These are phyloP conservation scores for Octomys mimax DNA, from an alignment of 2,797 vertebrate genomes.

Conservation along the genomic window DNA sequence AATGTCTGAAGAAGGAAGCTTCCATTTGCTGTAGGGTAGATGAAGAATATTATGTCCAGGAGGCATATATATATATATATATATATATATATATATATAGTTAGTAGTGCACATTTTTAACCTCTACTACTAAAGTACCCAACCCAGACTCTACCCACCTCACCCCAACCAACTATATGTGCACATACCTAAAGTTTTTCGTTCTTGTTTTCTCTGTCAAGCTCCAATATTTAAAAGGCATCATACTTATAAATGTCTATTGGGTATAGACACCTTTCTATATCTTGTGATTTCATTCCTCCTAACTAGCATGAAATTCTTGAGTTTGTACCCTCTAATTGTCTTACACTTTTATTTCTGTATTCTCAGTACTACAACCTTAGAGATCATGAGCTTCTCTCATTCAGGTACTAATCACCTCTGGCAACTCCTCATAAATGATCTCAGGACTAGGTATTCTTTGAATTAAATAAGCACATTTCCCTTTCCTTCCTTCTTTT, in stretches of 20 bases:
- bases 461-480: not conserved
- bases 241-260: not conserved
- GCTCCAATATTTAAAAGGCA: not conserved
- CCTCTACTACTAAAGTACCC: not conserved
- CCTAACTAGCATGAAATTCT: not conserved
- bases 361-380: not conserved
- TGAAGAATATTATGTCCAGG: not conserved
- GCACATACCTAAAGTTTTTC: not conserved
- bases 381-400: not conserved
- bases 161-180: not conserved
- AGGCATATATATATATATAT: not conserved
- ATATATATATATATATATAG: no score
- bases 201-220: not conserved
- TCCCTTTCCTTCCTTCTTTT: not conserved
- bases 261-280: not conserved
- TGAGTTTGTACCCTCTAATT: not conserved
- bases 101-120: conserved; percentile 27
- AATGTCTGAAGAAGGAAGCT: not conserved
- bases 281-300: not conserved
- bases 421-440: not conserved
- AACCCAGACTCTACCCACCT: not conserved
- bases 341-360: not conserved
- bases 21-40: not conserved
- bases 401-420: not conserved
- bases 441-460: not conserved